Evolutionary conservation across 2,797 vertebrate species (phyloP).

Genomic region (Chrysolophus pictus): DNA sequence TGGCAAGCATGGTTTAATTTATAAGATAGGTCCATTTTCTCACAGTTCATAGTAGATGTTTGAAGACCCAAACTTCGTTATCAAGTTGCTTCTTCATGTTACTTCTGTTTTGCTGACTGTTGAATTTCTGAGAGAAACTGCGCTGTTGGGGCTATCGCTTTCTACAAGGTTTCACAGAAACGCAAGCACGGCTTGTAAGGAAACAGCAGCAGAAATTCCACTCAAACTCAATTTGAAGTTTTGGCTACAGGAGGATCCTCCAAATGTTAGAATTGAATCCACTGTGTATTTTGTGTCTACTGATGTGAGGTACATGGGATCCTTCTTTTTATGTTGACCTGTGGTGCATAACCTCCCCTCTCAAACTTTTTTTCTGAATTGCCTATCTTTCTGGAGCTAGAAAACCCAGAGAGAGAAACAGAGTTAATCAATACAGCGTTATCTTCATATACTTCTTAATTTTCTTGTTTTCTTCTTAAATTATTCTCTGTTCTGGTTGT

Average conservation of each 20-base stretch:
- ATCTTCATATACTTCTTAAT: not conserved
- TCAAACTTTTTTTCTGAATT: not conserved
- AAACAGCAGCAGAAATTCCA: not conserved
- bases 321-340: not conserved
- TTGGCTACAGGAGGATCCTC: not conserved
- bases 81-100: not conserved
- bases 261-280: not conserved
- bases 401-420: not conserved
- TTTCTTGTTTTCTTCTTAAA: not conserved
- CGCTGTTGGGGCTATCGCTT: not conserved
- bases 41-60: not conserved
- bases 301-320: rapidly evolving
- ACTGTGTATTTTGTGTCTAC: not conserved
- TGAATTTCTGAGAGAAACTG: not conserved
- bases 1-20: not conserved
- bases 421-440: not conserved
- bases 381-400: not conserved
- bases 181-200: not conserved
- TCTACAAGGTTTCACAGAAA: not conserved
- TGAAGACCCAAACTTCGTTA: not conserved
- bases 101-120: not conserved
- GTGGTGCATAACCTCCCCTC: not conserved
- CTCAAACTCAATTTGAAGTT: not conserved
- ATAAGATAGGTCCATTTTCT: not conserved
- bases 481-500: not conserved